Percentiles rank a stretch among this genome's conserved stretches.
phyloP scores from a whole-genome alignment of 2,113 vertebrate genomes.

The Microcebus murinus region DNA sequence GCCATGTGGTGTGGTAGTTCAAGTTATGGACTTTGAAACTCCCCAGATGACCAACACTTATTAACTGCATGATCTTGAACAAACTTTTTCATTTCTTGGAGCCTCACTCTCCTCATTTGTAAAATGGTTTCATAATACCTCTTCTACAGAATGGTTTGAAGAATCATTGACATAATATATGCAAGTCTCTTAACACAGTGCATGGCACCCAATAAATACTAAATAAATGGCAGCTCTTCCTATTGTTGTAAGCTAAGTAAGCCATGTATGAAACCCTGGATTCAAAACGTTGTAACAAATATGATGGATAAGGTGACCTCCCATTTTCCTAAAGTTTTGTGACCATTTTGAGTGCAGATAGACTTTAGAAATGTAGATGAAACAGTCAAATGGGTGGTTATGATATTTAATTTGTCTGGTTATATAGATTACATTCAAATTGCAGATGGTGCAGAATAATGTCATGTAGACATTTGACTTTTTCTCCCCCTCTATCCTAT shows the following conservation, averaged over 20 bases:
- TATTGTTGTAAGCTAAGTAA: not conserved
- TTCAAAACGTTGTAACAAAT: not conserved
- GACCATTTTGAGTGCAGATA: not conserved
- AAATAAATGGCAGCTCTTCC: not conserved
- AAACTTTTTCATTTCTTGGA: constrained; percentile 31
- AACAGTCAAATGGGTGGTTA: not conserved
- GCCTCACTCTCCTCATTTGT: not conserved
- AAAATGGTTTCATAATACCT: constrained; percentile 8
- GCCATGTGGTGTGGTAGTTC: not conserved
- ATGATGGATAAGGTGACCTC: not conserved
- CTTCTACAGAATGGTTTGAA: not conserved
- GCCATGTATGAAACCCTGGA: not conserved
- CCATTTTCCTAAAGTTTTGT: not conserved
- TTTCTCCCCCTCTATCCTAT: not conserved
- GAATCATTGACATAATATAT: not conserved
- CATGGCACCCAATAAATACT: not conserved
- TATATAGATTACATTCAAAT: constrained; percentile 5
- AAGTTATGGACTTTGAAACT: constrained; percentile 17
- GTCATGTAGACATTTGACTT: not conserved
- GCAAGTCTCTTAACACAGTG: not conserved
- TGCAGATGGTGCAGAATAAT: not conserved
- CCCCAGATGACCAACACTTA: not conserved
- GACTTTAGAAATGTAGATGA: constrained; percentile 12
- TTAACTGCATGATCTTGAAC: not conserved
- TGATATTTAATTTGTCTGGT: not conserved